Evolutionary conservation across 1,140 invertebrate species (phyloP).

Genomic region (Drosophila santomea): DNA sequence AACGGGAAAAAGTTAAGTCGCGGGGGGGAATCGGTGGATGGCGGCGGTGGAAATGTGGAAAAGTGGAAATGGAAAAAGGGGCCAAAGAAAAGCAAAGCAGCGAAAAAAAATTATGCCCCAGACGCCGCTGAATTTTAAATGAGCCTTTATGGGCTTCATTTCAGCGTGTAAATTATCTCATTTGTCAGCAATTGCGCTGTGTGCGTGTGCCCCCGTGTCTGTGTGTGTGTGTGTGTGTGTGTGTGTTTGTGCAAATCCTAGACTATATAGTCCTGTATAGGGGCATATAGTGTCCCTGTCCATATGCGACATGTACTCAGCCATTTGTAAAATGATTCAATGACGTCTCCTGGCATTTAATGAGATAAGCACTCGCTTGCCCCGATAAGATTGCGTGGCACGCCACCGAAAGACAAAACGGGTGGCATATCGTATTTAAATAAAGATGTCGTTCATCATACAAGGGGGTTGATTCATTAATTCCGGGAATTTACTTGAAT

Average conservation of each 20-base stretch:
- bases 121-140: constrained; percentile 83
- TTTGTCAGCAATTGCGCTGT: constrained; percentile 81
- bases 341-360: constrained; percentile 78
- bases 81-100: constrained; percentile 63
- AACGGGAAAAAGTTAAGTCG: constrained; percentile 31
- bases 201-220: constrained; percentile 24
- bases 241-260: constrained; percentile 27
- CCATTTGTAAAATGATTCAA: constrained; percentile 82
- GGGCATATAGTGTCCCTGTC: constrained; percentile 24
- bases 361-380: constrained; percentile 74
- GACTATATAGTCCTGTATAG: constrained; percentile 6
- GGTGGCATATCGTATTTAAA: constrained; percentile 44
- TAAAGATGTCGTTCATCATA: constrained; percentile 41
- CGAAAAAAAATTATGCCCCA: constrained; percentile 79
- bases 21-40: background rate
- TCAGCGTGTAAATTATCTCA: constrained; percentile 83
- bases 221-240: constrained; percentile 17
- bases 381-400: constrained; percentile 57
- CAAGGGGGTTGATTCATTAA: constrained; percentile 54
- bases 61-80: constrained; percentile 9
- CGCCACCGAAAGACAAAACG: constrained; percentile 42
- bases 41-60: background rate
- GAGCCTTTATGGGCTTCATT: constrained; percentile 83
- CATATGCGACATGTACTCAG: constrained; percentile 74
- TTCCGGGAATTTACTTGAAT: constrained; percentile 10